phyloP scores from a whole-genome alignment of 2,113 vertebrate species.

The Pao palembangensis region DNA sequence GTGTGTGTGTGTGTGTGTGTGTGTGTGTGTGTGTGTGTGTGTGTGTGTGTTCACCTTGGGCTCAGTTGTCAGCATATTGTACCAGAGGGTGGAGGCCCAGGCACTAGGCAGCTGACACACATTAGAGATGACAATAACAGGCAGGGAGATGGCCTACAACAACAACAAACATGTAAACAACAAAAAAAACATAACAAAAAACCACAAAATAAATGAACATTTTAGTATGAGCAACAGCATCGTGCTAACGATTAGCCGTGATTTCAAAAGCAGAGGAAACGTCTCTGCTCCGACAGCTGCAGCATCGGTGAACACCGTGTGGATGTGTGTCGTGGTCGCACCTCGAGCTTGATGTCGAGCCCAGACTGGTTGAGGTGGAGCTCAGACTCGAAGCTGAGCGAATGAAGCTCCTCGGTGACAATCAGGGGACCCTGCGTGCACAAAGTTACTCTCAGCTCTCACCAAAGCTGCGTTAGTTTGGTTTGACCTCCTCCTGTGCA shows the following conservation, averaged over 20 bases:
- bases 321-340: conserved; percentile 36
- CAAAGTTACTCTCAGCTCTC: not conserved
- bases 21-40: conserved; percentile 3
- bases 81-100: conserved; percentile 98
- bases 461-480: not conserved
- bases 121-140: conserved; percentile 94
- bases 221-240: too few species aligned
- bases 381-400: conserved; percentile 91
- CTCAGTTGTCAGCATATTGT: conserved; percentile 93
- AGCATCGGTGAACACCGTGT: not conserved
- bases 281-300: too few species aligned
- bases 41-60: conserved; percentile 77
- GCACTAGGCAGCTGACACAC: conserved; percentile 96
- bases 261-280: too few species aligned
- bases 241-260: too few species aligned
- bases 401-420: conserved; percentile 96
- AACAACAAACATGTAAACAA: not conserved
- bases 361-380: conserved; percentile 87
- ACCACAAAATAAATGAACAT: not conserved
- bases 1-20: conserved; percentile 5
- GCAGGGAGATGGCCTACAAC: conserved; percentile 85
- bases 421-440: conserved; percentile 87
- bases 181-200: not conserved
- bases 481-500: not conserved
- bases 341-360: conserved; percentile 87